Evolutionary conservation across 2,113 vertebrate genomes (phyloP), one percentile per base, ranked within the genome.

Genomic region (Scalopus aquaticus): DNA sequence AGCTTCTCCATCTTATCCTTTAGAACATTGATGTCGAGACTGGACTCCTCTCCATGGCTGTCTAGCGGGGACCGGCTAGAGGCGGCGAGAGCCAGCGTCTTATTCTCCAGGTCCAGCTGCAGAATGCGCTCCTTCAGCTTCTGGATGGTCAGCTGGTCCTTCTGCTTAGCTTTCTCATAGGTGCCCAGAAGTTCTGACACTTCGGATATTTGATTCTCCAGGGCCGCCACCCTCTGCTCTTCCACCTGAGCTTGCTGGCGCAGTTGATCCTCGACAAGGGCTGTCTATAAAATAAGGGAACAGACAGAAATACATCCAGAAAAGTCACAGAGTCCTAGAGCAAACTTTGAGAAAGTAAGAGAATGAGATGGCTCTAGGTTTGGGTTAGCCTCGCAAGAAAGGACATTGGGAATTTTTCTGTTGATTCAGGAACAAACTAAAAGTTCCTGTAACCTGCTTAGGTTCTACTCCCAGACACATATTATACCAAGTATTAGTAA

Each of bases 71-170:
- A 95, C 6, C 98, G 97, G 97, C 98, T 97, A 20, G 99, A 98
- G 80, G 98, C 98, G 0, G 99, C 98, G 0, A 99, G 95, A 74
- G 99, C 99, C 83, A 99, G 96, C 0, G 99, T 99, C 91, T 99
- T 99, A 97, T 99, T 99, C 97, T 99, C 99, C 0, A 98, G 98
- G 96, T 99, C 99, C 54, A 99, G 96, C 98, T 99, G 99, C 69
- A 98, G 56, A 28, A 99, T 79, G 32, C 99, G 99, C 4, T 99
- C 99, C 20, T 99, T 98, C 1, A 99, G 98, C 90, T 99, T 98
- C 97, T 99, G 99, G 35, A 99, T 98, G 10, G 97, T 35, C 81
- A 96, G 96, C 89, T 99, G 99, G 98, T 99, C 99, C 32, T 98
- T 98, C 97, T 99, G 99, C 91, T 98, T 98, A 73, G 98, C 97